These are phyloP conservation scores for Hydrochoerus hydrochaeris DNA, from an alignment of 2,113 vertebrate species.

Conservation along the genomic window DNA sequence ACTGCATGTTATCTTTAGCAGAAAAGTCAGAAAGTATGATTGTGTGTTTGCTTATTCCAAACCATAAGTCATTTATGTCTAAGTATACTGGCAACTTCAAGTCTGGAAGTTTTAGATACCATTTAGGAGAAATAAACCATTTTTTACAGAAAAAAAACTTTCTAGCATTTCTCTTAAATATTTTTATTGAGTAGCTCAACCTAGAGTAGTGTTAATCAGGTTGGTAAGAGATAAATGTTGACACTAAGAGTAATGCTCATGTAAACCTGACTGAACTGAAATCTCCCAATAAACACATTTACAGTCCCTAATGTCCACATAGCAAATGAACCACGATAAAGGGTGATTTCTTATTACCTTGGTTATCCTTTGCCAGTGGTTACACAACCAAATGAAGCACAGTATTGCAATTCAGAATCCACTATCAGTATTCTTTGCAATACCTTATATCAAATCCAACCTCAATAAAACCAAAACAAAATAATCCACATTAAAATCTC, in stretches of 20 bases:
- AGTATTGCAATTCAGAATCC: not conserved
- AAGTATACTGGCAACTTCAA: not conserved
- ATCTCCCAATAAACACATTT: not conserved
- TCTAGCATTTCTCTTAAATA: not conserved
- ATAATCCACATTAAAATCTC: not conserved
- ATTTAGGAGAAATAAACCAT: not conserved
- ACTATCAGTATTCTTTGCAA: not conserved
- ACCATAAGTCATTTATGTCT: not conserved
- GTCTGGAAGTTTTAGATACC: not conserved
- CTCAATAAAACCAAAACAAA: not conserved
- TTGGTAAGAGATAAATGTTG: not conserved
- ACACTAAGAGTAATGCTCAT: not conserved
- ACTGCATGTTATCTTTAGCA: not conserved
- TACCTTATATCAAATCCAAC: not conserved
- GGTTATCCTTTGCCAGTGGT: not conserved
- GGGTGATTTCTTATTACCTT: not conserved
- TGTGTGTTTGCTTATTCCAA: not conserved
- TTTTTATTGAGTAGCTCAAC: not conserved
- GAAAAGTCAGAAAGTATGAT: not conserved
- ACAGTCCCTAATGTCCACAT: not conserved
- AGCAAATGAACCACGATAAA: not conserved
- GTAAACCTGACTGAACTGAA: not conserved
- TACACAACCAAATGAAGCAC: not conserved
- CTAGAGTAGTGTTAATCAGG: not conserved
- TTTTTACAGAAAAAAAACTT: slow-evolving; percentile 1